Evolutionary conservation across 2,797 vertebrate genomes (phyloP), one percentile per base, ranked within the genome.

Genomic region (Phalloptychus januarius): DNA sequence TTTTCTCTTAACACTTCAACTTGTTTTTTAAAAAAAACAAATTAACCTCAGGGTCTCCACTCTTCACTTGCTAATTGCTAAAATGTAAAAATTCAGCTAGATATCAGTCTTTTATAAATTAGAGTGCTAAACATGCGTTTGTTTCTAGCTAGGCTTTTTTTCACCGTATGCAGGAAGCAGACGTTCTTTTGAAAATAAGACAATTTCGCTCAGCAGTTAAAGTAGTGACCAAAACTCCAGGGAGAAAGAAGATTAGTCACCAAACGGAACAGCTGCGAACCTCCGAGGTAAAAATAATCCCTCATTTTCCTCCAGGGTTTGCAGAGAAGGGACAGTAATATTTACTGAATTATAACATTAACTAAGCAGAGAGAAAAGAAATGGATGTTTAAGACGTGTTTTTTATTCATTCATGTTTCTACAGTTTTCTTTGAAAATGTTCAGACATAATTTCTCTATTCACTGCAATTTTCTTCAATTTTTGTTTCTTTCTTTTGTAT

Each of bases 21-120:
- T 65, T 7, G 48, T 79, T 56, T 67, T 50, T 23, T 0, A 6
- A 16, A 20, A 54, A 56, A 28, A 61, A 38, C 44, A 74, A 77
- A 74, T 83, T 76, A 83, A 76, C 61, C 61, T 63, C 0, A 2
- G 5, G 67, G 40, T 79, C 76, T 67, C 40, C 50, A 42, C 71
- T 58, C 38, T 33, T n/a, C 40, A 69, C 33, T 50, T 71, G 70
- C 42, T 69, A 69, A 69, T 69, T 20, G 23, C 15, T 44, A 20
- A 42, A 15, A 28, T 44, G 2, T 44, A 16, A 44, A 44, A 28
- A n/a, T 44, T 4, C 12, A 40, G 6, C 36, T 15, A 42, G 38
- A 42, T 13, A 3, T 42, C 12, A 10, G 23, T 25, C 10, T 40
- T 40, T 38, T 4, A 25, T 23, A 70, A 5, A 25, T 42, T 70